Evolutionary conservation across 2,888 invertebrate genomes (phyloP).

Genomic region (Athalia cordata): DNA sequence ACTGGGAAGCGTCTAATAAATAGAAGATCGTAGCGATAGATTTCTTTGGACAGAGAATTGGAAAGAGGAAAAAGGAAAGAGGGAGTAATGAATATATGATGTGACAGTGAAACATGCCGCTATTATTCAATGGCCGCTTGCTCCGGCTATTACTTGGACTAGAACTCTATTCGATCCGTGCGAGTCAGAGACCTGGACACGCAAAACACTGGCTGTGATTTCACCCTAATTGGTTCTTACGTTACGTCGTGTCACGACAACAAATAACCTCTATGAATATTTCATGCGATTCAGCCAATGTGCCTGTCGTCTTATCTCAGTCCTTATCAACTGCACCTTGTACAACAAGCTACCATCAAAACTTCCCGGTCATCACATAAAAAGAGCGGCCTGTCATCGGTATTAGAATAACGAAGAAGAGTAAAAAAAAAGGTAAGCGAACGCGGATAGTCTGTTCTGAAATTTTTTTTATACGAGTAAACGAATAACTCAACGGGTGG

Average conservation of each 20-base stretch:
- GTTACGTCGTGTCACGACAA: conserved; percentile 36
- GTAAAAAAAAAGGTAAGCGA: not conserved
- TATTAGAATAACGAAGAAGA: not conserved
- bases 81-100: conserved; percentile 42
- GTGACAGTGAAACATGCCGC: conserved; percentile 44
- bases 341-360: not conserved
- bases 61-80: not conserved
- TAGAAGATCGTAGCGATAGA: conserved; percentile 24
- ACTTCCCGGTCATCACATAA: conserved; percentile 3
- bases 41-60: conserved; percentile 8
- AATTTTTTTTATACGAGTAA: not conserved
- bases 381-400: not conserved
- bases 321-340: conserved; percentile 10
- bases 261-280: conserved; percentile 44
- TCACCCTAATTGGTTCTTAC: conserved; percentile 43
- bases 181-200: conserved; percentile 20
- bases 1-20: not conserved
- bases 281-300: conserved; percentile 27
- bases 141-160: conserved; percentile 20
- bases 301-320: conserved; percentile 24
- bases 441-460: not conserved
- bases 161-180: conserved; percentile 20
- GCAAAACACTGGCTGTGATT: conserved; percentile 44
- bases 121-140: conserved; percentile 42
- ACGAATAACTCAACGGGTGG: not conserved